Evolutionary conservation across 2,113 vertebrate genomes (phyloP).

Genomic region (Epinephelus lanceolatus): DNA sequence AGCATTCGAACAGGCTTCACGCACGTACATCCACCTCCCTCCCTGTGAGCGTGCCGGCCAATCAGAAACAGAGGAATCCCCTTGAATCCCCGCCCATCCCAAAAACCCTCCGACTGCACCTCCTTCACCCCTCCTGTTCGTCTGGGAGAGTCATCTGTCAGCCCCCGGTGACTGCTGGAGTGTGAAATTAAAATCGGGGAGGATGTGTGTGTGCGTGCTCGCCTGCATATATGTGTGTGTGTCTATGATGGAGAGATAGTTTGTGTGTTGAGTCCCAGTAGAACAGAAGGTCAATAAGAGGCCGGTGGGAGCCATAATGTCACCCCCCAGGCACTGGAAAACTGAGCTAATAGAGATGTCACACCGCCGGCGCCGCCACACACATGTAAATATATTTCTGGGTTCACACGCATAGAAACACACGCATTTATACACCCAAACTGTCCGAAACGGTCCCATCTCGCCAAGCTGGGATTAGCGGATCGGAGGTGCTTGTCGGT

Average conservation of each 20-base stretch:
- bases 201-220: slow-evolving; percentile 12
- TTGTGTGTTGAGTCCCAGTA: slow-evolving; percentile 45
- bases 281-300: slow-evolving; percentile 70
- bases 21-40: slow-evolving; percentile 6
- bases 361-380: slow-evolving; percentile 33
- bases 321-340: slow-evolving; percentile 53
- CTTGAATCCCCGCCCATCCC: slow-evolving; percentile 46
- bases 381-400: slow-evolving; percentile 19
- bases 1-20: slow-evolving; percentile 54
- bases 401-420: background rate
- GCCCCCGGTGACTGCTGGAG: slow-evolving; percentile 84
- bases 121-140: slow-evolving; percentile 62
- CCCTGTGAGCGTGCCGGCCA: slow-evolving; percentile 59
- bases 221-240: slow-evolving; percentile 20
- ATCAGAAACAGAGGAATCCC: slow-evolving; percentile 61
- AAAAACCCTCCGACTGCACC: slow-evolving; percentile 50
- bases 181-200: slow-evolving; percentile 92
- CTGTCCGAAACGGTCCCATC: accelerated
- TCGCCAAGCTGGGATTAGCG: background rate
- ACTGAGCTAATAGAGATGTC: slow-evolving; percentile 86
- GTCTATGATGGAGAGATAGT: slow-evolving; percentile 37
- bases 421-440: background rate
- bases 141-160: slow-evolving; percentile 88
- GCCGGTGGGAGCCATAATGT: slow-evolving; percentile 80
- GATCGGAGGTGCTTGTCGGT: background rate